Conservation (phyloP, 1,140 invertebrate genomes). For the Calliopsis andreniformis region DNA sequence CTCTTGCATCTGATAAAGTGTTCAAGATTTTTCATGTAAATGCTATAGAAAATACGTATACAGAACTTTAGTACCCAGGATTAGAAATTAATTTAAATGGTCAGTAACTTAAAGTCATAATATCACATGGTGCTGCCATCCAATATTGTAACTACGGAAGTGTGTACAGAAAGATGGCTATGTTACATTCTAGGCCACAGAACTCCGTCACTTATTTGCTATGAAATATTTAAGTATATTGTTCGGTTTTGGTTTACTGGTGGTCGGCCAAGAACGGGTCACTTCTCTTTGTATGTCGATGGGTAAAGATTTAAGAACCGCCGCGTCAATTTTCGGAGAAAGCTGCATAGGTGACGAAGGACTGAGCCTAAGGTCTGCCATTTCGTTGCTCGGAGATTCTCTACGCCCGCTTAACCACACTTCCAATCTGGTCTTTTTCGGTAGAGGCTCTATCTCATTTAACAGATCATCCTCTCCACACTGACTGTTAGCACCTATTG, state of each 20-base stretch:
- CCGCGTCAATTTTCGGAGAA: conserved; percentile 68
- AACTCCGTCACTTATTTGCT: conserved; percentile 77
- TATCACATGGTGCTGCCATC: conserved; percentile 60
- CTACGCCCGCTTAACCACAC: conserved; percentile 77
- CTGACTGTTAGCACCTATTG: conserved; percentile 40
- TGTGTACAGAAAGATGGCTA: conserved; percentile 53
- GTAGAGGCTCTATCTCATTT: conserved; percentile 87
- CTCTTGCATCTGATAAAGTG: conserved; percentile 1
- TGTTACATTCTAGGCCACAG: conserved; percentile 52
- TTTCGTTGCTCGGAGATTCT: conserved; percentile 78
- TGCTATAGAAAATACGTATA: conserved; percentile 35
- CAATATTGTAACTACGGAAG: conserved; percentile 49
- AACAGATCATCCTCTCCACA: conserved; percentile 73
- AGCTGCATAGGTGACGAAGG: conserved; percentile 76
- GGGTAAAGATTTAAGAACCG: conserved; percentile 73
- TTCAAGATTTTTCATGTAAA: conserved; percentile 30
- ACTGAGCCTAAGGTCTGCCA: conserved; percentile 75
- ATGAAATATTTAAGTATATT: conserved; percentile 79
- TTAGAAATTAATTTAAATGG: conserved; percentile 23
- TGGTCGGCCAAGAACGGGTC: conserved; percentile 73
- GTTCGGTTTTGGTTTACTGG: conserved; percentile 76
- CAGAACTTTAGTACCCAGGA: conserved; percentile 35
- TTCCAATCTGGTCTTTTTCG: conserved; percentile 85
- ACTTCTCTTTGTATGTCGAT: conserved; percentile 75
- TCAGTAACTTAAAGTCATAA: conserved; percentile 43